Conservation (phyloP, 1,140 invertebrate species). For the Cheumatopsyche charites region DNA sequence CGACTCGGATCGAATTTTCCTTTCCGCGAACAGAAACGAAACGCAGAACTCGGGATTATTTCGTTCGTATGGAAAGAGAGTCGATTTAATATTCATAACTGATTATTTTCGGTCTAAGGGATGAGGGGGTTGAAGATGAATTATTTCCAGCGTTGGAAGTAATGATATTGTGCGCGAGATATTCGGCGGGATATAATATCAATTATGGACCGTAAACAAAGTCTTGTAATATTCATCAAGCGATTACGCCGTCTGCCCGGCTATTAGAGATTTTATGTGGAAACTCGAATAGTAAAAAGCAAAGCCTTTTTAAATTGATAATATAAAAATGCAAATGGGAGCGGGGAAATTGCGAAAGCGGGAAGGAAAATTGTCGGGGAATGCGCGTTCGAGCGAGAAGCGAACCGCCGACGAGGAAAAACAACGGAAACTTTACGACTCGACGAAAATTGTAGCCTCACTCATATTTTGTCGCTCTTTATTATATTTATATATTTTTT, state of each 20-base stretch:
- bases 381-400: background rate
- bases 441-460: conserved; percentile 11
- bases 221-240: conserved; percentile 27
- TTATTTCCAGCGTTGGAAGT: background rate
- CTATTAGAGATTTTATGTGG: conserved; percentile 23
- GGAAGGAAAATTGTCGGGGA: background rate
- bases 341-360: background rate
- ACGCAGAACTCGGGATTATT: background rate
- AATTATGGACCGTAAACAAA: conserved; percentile 18
- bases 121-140: background rate
- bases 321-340: conserved; percentile 25
- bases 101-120: background rate
- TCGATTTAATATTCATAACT: conserved; percentile 9
- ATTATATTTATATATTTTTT: background rate
- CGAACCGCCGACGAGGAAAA: background rate
- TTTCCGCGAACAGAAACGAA: background rate
- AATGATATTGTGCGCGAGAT: background rate
- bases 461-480: conserved; percentile 11
- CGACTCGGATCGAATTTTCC: background rate
- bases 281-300: conserved; percentile 28
- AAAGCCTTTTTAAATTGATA: conserved; percentile 28
- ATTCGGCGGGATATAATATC: conserved; percentile 8
- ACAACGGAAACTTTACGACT: conserved; percentile 25
- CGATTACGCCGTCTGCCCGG: conserved; percentile 14
- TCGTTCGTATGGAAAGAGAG: background rate